phyloP scores from a whole-genome alignment of 2,797 vertebrate genomes.

The Tenualosa ilisha region DNA sequence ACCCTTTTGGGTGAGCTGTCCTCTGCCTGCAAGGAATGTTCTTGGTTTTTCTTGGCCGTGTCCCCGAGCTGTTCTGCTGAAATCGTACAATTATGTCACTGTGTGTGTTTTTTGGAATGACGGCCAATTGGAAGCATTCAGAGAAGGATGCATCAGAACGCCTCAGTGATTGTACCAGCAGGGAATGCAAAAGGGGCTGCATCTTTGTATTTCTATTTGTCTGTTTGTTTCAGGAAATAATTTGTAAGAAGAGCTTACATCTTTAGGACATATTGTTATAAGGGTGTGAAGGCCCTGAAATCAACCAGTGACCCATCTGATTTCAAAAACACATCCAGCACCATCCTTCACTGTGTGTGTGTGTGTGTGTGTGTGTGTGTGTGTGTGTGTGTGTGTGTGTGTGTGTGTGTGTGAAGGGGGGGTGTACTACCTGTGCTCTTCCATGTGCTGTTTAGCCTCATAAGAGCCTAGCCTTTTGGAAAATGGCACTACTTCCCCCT shows the following conservation, averaged over 20 bases:
- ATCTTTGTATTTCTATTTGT: not conserved
- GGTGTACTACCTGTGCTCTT: not conserved
- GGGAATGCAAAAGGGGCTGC: not conserved
- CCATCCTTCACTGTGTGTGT: not conserved
- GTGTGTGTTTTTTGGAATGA: not conserved
- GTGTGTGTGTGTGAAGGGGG: not conserved
- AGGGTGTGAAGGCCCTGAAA: not conserved
- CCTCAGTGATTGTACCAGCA: not conserved
- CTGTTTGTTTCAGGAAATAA: not conserved
- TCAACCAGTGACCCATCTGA: not conserved
- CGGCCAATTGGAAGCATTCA: not conserved
- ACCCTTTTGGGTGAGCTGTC: not conserved
- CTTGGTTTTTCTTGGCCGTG: not conserved
- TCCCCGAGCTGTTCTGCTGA: not conserved
- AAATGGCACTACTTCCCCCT: not conserved
- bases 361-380: not conserved
- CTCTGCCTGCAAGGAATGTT: conserved; percentile 8
- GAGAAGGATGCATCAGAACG: conserved; percentile 11
- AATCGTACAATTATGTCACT: conserved; percentile 21
- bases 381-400: not conserved
- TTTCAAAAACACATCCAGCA: not conserved
- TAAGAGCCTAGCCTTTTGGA: not conserved
- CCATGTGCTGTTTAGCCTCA: not conserved
- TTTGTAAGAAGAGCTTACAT: not conserved
- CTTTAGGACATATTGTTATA: not conserved